Evolutionary conservation across 2,113 vertebrate genomes (phyloP).

Genomic region (Neomonachus schauinslandi): DNA sequence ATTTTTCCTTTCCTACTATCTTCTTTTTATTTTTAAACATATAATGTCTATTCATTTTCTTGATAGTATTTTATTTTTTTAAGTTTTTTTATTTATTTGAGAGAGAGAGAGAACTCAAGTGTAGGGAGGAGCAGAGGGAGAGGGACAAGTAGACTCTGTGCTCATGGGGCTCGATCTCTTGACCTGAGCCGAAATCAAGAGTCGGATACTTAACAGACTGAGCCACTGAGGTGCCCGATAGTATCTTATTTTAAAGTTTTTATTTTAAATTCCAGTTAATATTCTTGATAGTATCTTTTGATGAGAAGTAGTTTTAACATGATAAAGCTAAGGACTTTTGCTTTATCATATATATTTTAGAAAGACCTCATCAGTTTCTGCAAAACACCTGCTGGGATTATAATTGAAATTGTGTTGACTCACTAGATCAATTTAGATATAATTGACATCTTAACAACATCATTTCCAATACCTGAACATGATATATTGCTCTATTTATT

Average conservation of each 20-base stretch:
- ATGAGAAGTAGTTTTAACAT: not conserved
- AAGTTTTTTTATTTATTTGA: too few species aligned
- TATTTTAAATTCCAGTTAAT: not conserved
- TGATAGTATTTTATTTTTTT: too few species aligned
- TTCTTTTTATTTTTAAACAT: too few species aligned
- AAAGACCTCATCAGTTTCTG: not conserved
- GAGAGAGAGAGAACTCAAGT: too few species aligned
- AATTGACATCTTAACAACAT: not conserved
- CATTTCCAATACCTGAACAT: not conserved
- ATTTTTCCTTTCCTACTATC: too few species aligned
- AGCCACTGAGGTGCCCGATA: not conserved
- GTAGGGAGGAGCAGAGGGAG: too few species aligned
- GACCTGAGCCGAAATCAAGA: too few species aligned
- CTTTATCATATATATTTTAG: not conserved
- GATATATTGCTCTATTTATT: constrained; percentile 22
- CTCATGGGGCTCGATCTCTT: too few species aligned
- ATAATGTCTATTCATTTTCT: too few species aligned
- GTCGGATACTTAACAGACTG: too few species aligned
- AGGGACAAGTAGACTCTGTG: too few species aligned
- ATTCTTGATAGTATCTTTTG: not conserved
- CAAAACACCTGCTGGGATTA: not conserved
- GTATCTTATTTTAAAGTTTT: not conserved
- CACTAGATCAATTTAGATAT: not conserved
- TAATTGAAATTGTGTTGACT: not conserved
- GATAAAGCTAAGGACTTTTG: not conserved